These are phyloP conservation scores for Alfaro cultratus DNA, from an alignment of 2,797 vertebrate species.

Conservation along the genomic window DNA sequence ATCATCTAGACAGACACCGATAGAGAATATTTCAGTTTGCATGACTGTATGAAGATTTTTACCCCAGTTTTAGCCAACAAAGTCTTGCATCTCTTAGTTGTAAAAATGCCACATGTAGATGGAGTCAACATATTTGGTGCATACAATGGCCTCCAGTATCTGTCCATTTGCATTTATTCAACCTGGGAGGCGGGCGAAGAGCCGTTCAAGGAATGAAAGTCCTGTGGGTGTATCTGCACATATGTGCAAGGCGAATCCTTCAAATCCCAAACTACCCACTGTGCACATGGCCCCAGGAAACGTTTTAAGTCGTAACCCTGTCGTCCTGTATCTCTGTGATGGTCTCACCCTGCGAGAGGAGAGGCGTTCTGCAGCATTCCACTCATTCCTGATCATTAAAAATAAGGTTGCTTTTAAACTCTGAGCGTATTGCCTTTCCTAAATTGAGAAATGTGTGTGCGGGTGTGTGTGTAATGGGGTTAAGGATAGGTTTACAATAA, in stretches of 20 bases:
- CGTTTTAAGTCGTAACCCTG: slow-evolving; percentile 64
- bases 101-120: slow-evolving; percentile 50
- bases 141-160: background rate
- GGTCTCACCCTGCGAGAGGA: slow-evolving; percentile 49
- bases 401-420: slow-evolving; percentile 50
- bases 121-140: slow-evolving; percentile 8
- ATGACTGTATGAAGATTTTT: background rate
- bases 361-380: slow-evolving; percentile 59
- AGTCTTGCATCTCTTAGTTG: slow-evolving; percentile 32
- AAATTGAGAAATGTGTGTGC: slow-evolving; percentile 10
- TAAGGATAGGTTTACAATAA: slow-evolving; percentile 10
- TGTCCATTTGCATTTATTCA: slow-evolving; percentile 17
- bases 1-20: slow-evolving; percentile 41
- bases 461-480: too few relatives aligned
- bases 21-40: background rate
- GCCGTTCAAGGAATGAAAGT: slow-evolving; percentile 9
- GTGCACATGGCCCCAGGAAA: slow-evolving; percentile 43
- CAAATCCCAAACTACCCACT: slow-evolving; percentile 51
- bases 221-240: slow-evolving; percentile 11
- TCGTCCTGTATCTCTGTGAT: slow-evolving; percentile 59
- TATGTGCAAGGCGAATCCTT: slow-evolving; percentile 38
- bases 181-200: background rate
- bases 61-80: slow-evolving; percentile 24
- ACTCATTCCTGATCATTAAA: slow-evolving; percentile 68
- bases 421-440: slow-evolving; percentile 21